These are phyloP conservation scores for Hipposideros armiger DNA, from an alignment of 2,113 vertebrate species.

Conservation along the genomic window DNA sequence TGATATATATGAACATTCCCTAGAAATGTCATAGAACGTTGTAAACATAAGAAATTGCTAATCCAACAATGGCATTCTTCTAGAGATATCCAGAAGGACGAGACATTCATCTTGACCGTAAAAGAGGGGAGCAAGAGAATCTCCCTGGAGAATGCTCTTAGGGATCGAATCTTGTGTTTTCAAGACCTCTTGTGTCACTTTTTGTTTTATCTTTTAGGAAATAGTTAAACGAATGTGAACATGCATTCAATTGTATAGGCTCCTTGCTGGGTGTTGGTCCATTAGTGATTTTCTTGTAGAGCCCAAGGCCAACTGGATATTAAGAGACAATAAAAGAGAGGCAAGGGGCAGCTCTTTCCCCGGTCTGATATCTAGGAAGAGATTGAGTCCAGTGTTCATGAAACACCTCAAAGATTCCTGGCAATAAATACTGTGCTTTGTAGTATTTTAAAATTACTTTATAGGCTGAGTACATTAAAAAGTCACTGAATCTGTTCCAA, in stretches of 20 bases:
- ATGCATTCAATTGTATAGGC: background rate
- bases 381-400: background rate
- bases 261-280: background rate
- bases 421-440: background rate
- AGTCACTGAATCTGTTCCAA: background rate
- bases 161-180: background rate
- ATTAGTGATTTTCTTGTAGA: background rate
- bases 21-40: background rate
- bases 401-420: background rate
- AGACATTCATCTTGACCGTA: background rate
- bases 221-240: conserved; percentile 36
- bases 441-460: conserved; percentile 28
- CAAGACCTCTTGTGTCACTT: background rate
- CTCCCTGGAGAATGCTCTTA: background rate
- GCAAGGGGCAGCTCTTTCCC: background rate
- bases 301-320: background rate
- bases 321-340: background rate
- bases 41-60: background rate
- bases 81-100: background rate
- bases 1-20: background rate
- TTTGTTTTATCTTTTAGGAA: background rate
- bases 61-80: background rate
- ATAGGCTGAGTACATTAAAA: background rate
- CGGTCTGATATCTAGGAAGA: background rate
- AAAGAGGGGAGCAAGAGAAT: background rate